phyloP scores from a whole-genome alignment of 30 jellyfish, hydroid and myxozoan species.

The Aurelia aurita region DNA sequence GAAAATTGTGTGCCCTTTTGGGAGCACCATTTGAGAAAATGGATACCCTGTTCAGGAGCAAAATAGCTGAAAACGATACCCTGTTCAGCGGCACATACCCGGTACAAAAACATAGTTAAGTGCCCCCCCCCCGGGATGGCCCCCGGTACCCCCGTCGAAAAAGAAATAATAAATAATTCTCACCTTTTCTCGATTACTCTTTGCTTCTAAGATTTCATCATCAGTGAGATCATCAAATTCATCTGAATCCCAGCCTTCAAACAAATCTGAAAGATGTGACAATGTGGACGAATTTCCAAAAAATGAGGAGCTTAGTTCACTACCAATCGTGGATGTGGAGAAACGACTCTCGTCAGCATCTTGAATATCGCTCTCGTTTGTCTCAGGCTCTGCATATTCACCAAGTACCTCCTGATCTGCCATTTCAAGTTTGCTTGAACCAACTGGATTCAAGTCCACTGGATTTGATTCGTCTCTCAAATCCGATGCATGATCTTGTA shows the following conservation, averaged over 20 bases:
- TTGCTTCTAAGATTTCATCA: conserved; percentile 66
- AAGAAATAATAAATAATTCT: neutral
- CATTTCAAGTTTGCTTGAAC: neutral
- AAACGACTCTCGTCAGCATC: neutral
- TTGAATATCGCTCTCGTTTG: neutral
- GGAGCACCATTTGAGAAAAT: no score
- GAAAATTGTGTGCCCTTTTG: no score
- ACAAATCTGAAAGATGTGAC: conserved; percentile 21
- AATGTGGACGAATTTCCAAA: neutral
- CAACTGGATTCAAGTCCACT: neutral
- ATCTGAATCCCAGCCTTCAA: conserved; percentile 94
- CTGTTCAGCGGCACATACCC: no score
- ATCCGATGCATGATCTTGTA: neutral
- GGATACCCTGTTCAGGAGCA: no score
- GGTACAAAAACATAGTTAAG: no score
- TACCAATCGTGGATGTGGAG: neutral
- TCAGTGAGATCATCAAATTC: conserved; percentile 85
- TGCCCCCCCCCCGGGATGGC: no score
- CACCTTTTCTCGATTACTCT: conserved; percentile 11
- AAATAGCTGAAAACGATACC: no score
- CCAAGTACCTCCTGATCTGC: neutral
- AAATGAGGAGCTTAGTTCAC: conserved; percentile 1
- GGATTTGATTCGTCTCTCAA: neutral
- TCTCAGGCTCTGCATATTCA: neutral
- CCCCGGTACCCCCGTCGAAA: neutral